Evolutionary conservation across 2,113 vertebrate species (phyloP), one percentile per base, ranked within the genome.

Genomic region (Phodopus roborovskii): DNA sequence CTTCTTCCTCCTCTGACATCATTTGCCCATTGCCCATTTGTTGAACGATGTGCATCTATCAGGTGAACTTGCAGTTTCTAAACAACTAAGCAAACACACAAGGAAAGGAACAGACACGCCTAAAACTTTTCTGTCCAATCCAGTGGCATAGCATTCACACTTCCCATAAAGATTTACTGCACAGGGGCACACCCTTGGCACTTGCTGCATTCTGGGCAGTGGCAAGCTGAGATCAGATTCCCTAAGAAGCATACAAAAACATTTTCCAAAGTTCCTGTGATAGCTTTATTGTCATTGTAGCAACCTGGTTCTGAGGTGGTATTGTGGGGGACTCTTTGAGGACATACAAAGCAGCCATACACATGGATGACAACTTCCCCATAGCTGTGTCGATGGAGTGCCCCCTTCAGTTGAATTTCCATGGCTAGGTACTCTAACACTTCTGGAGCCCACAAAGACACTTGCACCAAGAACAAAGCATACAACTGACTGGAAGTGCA

Each of bases 111-210:
- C n/a, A 84, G 58, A 30, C 3, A 39, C 5, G 8, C 15, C 7
- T 2, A 45, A 19, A 17, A 2, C 53, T 17, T 64, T 62, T 45
- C 81, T 84, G 58, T 19, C 60, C 45, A 68, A 50, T 12, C 17
- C 62, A 24, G 17, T 13, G 5, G 28, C 30, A 36, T 8, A 33
- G 60, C 12, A 22, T 33, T 36, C 9, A 11, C 15, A 60, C 33
- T 16, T 26, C 70, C 11, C 12, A 13, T 9, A 39, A 33, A 36
- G 26, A 12, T n/a, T 30, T 30, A n/a, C 22, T 4, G 20, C 64
- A 0, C 0, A 17, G 1, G 7, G 88, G 4, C 1, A 3, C 0
- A 0, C 28, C 11, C 91, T 60, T 7, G 39, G 48, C 26, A 36
- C 85, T 26, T 13, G 13, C 19, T 2, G 11, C 4, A 1, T 1